Base-by-base conservation (phyloP, 2,113 vertebrate species). In the Cromileptes altivelis region DNA sequence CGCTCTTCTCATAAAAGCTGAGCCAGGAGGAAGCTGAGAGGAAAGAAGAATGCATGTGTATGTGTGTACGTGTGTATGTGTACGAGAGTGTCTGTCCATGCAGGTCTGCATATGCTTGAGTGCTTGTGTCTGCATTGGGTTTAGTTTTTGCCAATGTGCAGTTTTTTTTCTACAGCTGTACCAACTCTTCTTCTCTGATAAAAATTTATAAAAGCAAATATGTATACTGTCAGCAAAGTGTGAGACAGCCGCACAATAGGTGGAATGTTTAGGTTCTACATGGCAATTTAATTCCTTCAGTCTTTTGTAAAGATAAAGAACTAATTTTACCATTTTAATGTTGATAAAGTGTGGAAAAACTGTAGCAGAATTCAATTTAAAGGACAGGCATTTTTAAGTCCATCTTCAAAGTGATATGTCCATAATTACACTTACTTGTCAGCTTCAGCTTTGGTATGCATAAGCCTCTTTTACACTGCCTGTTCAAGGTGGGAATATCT, bases 1-100 rank as follows among this genome's bases (percentile, higher is more conserved):
- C 75, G 74, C 73, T 90, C 68, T 67, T 40, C 82, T 75, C 61
- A 81, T 80, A 85, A 87, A 90, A 68, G 75, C 77, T 27, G 84
- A 85, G 63, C 76, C 77, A 78, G 64, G 83, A 76, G 49, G 77
- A 78, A 69, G 78, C 82, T 52, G 75, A 52, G 73, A 65, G 47
- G 67, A 57, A 60, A 17, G 67, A 23, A 27, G 56, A 37, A 75
- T 30, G 63, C 27, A 58, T 58, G 80, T 21, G 80, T 61, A 75
- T 27, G 33, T 65, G 55, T 27, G 50, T 11, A 18, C 10, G 18
- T 52, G 45, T 77, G 70, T 40, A 30, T 0, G 4, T 30, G 30
- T 30, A 30, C 17, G 2, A 21, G 30, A 17, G 74, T 49, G 71
- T 75, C 42, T 40, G 73, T 62, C 42, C 49, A 5, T 56, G 19